Conservation (phyloP, 2,888 invertebrate genomes). For the Standfussiana lucernea region DNA sequence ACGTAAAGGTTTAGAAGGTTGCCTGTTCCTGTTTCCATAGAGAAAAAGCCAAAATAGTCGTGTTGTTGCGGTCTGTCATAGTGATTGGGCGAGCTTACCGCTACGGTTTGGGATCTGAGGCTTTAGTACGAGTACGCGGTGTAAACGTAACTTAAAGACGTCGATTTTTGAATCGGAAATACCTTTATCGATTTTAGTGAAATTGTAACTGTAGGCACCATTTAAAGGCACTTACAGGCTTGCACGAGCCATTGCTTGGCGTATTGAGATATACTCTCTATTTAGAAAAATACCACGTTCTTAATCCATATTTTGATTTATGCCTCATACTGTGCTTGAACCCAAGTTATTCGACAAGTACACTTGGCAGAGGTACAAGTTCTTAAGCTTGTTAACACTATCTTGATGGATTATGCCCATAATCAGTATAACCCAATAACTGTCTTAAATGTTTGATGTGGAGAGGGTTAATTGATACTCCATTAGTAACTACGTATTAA, state of each 20-base stretch:
- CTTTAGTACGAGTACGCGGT: too few relatives aligned
- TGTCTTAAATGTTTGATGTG: conserved; percentile 40
- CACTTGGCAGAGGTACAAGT: conserved; percentile 2
- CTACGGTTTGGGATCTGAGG: not conserved
- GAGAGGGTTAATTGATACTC: conserved; percentile 52
- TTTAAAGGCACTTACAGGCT: too few relatives aligned
- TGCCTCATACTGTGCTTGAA: not conserved
- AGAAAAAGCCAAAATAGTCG: not conserved
- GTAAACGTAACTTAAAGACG: not conserved
- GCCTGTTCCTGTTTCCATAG: not conserved
- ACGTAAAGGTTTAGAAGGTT: too few relatives aligned
- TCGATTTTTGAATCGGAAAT: too few relatives aligned
- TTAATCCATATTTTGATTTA: not conserved
- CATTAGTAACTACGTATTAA: conserved; percentile 46
- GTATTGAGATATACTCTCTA: not conserved
- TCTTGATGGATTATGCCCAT: conserved; percentile 45
- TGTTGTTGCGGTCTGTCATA: not conserved
- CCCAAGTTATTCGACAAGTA: conserved; percentile 9
- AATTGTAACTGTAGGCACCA: not conserved
- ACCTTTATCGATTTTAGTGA: too few relatives aligned
- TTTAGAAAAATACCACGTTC: not conserved
- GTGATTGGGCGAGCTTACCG: not conserved
- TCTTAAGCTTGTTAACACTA: conserved; percentile 25
- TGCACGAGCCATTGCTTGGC: not conserved
- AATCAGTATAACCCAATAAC: conserved; percentile 36